Evolutionary conservation across 2,797 vertebrate species (phyloP), one percentile per base, ranked within the genome.

Genomic region (Syndactyla subalaris): DNA sequence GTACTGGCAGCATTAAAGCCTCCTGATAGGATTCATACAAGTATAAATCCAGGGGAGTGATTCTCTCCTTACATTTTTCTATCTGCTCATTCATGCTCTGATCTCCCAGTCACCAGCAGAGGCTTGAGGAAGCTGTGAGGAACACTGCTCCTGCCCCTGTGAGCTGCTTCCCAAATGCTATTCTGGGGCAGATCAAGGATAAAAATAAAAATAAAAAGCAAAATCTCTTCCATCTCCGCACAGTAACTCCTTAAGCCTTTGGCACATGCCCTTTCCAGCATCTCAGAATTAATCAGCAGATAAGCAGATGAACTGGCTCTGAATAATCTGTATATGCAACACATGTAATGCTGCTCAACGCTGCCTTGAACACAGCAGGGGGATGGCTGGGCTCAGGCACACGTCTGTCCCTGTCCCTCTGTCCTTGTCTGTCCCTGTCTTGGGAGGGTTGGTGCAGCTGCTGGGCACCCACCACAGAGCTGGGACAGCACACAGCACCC

Each of bases 261-360:
- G 0, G 83, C 83, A 59, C 32, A 32, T 59, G 71, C 70, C 83
- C 66, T 43, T 90, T 76, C 62, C 76, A 92, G 85, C 82, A 75
- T 43, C 79, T 63, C 49, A 5, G 93, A 74, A 80, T 80, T 72
- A 83, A 93, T 77, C 92, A 82, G 85, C 45, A 88, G 79, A 91
- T 85, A 85, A 94, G 89, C 55, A 93, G 91, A 91, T 83, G 94
- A 92, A 52, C 52, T 30, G 79, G 65, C 61, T 88, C 79, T 7
- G 45, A 59, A 71, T 62, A 85, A 91, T 89, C 95, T 55, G 88
- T 14, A 17, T 3, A 3, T 14, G 39, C 68, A 72, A 38, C 75
- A 70, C 68, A 21, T 39, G 83, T 57, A 66, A 18, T 2, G 4
- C 39, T 48, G 81, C 67, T 70, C 54, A 66, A 36, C 45, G 2